These are phyloP conservation scores for Corythaeola cristata DNA, from an alignment of 2,113 vertebrate genomes.

Conservation along the genomic window DNA sequence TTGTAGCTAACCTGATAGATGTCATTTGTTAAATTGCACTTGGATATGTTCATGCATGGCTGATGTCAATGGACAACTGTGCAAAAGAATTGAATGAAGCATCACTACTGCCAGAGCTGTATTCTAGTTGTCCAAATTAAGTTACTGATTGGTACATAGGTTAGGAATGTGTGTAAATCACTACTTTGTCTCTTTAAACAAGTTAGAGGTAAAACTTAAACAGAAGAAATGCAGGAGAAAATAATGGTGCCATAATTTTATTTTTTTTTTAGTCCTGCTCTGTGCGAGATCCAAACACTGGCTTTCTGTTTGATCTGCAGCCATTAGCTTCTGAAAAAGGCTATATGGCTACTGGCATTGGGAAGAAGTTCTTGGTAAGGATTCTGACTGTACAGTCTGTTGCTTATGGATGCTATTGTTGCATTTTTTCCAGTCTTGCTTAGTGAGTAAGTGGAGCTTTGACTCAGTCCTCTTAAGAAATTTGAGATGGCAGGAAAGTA, in stretches of 20 bases:
- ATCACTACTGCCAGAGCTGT: background rate
- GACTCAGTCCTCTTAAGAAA: background rate
- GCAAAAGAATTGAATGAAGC: background rate
- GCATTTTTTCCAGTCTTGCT: background rate
- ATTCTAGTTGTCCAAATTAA: background rate
- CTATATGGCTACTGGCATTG: conserved; percentile 74
- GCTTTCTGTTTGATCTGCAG: conserved; percentile 86
- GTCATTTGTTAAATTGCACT: background rate
- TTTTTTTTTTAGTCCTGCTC: conserved; percentile 78
- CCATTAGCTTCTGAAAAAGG: conserved; percentile 74
- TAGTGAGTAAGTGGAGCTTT: background rate
- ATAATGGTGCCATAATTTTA: background rate
- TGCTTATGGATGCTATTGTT: background rate
- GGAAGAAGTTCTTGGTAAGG: conserved; percentile 84
- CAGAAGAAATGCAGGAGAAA: background rate
- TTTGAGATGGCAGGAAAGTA: background rate
- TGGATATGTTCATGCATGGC: background rate
- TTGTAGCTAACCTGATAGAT: background rate
- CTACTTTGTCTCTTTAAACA: background rate
- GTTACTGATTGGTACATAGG: background rate
- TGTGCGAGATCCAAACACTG: conserved; percentile 85
- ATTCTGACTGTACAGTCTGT: background rate
- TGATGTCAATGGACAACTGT: background rate
- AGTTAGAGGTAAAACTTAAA: background rate
- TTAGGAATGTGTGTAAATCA: background rate